Evolutionary conservation across 2,888 invertebrate genomes (phyloP).

Genomic region (Agrilus biguttatus): DNA sequence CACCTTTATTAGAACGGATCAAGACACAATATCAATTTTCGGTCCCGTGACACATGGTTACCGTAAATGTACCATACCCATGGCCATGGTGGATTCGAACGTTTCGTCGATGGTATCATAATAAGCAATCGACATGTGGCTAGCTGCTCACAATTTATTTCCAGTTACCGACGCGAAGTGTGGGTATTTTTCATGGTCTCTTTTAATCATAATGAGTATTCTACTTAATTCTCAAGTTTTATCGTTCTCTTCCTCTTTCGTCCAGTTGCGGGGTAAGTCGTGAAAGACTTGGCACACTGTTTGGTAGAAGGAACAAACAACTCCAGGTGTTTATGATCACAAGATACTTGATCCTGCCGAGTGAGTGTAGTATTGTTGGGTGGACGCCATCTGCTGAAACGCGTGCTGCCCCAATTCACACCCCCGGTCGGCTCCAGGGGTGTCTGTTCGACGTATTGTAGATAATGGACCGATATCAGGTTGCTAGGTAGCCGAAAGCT

Average conservation of each 20-base stretch:
- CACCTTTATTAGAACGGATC: no score
- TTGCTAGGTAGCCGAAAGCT: not conserved
- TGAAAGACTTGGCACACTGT: not conserved
- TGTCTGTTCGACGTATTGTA: not conserved
- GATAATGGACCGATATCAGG: not conserved
- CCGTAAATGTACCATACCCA: constrained; percentile 1
- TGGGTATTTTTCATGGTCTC: not conserved
- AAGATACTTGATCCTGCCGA: constrained; percentile 8
- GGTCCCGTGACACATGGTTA: no score
- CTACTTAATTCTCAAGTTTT: not conserved
- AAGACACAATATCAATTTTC: no score
- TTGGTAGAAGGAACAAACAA: constrained; percentile 4
- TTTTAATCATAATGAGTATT: not conserved
- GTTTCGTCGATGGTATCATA: constrained; percentile 9
- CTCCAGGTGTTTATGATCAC: constrained; percentile 10
- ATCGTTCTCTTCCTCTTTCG: not conserved
- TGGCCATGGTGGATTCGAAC: constrained; percentile 4
- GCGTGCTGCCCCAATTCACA: constrained; percentile 9
- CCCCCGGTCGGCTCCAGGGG: constrained; percentile 1
- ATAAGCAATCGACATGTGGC: constrained; percentile 7
- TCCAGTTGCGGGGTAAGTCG: not conserved
- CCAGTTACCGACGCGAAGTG: not conserved
- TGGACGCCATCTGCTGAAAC: constrained; percentile 9
- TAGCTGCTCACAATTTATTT: constrained; percentile 3
- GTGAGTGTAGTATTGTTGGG: constrained; percentile 3